These are phyloP conservation scores for Calephelis virginiensis DNA, from an alignment of 1,140 invertebrate genomes.

Conservation along the genomic window DNA sequence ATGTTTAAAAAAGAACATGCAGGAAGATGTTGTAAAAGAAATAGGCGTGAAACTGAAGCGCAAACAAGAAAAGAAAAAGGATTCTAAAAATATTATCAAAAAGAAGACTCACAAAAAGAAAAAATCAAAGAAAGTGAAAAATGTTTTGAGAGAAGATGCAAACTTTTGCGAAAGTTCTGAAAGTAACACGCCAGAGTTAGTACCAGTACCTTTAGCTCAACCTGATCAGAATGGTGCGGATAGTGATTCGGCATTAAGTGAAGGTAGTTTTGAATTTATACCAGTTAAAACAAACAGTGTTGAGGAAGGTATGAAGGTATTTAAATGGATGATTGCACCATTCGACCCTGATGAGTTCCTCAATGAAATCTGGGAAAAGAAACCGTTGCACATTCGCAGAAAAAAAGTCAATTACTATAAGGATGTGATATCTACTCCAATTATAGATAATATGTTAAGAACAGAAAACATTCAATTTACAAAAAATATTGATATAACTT, in stretches of 20 bases:
- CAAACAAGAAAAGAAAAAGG: conserved; percentile 47
- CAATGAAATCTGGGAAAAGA: conserved; percentile 87
- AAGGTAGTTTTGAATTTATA: conserved; percentile 48
- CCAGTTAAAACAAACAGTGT: conserved; percentile 79
- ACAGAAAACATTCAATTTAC: conserved; percentile 87
- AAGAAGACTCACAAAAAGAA: conserved; percentile 59
- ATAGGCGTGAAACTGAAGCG: conserved; percentile 50
- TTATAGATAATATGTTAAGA: conserved; percentile 89
- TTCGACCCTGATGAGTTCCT: conserved; percentile 83
- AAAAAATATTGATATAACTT: conserved; percentile 95
- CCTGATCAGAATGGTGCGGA: conserved; percentile 26
- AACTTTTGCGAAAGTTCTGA: conserved; percentile 27
- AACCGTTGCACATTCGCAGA: conserved; percentile 86
- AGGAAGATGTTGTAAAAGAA: conserved; percentile 41
- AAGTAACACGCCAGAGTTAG: conserved; percentile 43
- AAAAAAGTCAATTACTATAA: conserved; percentile 84
- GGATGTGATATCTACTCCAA: conserved; percentile 85
- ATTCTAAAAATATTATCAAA: conserved; percentile 51
- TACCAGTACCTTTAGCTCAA: conserved; percentile 26
- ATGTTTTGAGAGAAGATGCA: conserved; percentile 22
- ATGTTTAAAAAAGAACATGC: conserved; percentile 30
- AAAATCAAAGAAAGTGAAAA: conserved; percentile 40
- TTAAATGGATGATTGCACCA: conserved; percentile 86
- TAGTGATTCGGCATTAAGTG: conserved; percentile 39
- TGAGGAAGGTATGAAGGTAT: conserved; percentile 80